A percentile compares a stretch with the other conserved stretches of the same genome.
phyloP scores from a whole-genome alignment of 2,113 vertebrate genomes.

The Brachyhypopomus gauderio region DNA sequence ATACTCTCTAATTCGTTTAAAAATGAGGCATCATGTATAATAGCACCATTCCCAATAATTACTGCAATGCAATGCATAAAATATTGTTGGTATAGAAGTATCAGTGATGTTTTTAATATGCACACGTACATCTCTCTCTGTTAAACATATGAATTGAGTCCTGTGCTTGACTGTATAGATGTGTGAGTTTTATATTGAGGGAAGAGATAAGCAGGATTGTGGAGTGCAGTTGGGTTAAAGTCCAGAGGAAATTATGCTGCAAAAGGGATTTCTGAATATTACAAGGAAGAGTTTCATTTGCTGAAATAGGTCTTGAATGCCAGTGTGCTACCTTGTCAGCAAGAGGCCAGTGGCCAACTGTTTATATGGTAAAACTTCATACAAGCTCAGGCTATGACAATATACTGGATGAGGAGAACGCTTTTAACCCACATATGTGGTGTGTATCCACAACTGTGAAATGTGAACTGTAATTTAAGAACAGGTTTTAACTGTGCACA shows the following conservation, averaged over 20 bases:
- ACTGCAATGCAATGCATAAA: no score
- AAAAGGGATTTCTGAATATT: not conserved
- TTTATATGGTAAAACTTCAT: not conserved
- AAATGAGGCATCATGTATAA: not conserved
- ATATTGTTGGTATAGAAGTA: no score
- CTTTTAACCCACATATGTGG: not conserved
- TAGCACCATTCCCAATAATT: not conserved
- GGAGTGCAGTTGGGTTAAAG: conserved; percentile 22
- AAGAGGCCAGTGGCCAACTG: not conserved
- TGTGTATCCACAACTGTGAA: conserved; percentile 31
- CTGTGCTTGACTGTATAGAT: not conserved
- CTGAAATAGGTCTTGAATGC: not conserved
- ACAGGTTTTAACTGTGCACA: conserved; percentile 41
- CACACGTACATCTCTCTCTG: no score
- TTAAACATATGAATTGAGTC: not conserved
- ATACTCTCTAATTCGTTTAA: conserved; percentile 1
- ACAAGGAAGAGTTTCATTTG: not conserved
- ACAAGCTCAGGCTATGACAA: not conserved
- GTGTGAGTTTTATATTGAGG: no score
- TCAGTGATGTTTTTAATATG: no score
- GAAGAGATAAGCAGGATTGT: no score
- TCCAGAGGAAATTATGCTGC: conserved; percentile 12
- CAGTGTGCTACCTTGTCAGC: not conserved
- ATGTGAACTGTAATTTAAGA: conserved; percentile 50
- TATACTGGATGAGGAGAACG: not conserved